Conservation (phyloP, 2,888 invertebrate genomes). For the Lithosia quadra region DNA sequence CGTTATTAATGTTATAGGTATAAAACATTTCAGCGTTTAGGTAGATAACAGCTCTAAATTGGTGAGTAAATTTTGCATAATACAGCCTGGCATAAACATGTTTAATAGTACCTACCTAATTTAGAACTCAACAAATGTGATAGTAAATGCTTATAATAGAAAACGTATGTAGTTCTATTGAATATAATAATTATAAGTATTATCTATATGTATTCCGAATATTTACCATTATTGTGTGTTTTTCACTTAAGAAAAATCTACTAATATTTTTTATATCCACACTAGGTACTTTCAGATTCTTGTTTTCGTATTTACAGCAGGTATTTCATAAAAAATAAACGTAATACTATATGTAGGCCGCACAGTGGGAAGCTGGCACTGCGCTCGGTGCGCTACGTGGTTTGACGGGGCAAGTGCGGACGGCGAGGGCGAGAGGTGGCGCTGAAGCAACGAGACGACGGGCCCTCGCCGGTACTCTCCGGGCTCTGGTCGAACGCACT, state of each 20-base stretch:
- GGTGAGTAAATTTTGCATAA: slow-evolving; percentile 43
- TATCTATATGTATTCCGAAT: no score
- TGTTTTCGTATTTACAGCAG: slow-evolving; percentile 13
- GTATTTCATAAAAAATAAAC: slow-evolving; percentile 26
- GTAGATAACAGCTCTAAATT: slow-evolving; percentile 29
- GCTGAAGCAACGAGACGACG: slow-evolving; percentile 90
- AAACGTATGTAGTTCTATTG: slow-evolving; percentile 24
- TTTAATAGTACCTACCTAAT: slow-evolving; percentile 25
- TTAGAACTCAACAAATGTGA: slow-evolving; percentile 38
- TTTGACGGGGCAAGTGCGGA: slow-evolving; percentile 94
- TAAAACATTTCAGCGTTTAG: slow-evolving; percentile 27
- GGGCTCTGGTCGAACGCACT: slow-evolving; percentile 97
- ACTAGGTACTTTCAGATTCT: slow-evolving; percentile 36
- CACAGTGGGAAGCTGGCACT: slow-evolving; percentile 88
- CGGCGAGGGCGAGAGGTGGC: slow-evolving; percentile 91
- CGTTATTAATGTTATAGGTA: slow-evolving; percentile 40
- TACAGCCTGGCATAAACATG: slow-evolving; percentile 21
- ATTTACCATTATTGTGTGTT: slow-evolving; percentile 18
- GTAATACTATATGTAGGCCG: slow-evolving; percentile 66
- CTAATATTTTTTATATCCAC: slow-evolving; percentile 24
- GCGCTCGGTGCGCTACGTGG: slow-evolving; percentile 94
- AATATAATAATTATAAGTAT: no score
- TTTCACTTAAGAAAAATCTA: slow-evolving; percentile 11
- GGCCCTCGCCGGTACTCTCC: slow-evolving; percentile 94
- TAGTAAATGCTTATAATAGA: slow-evolving; percentile 48